These are phyloP conservation scores for Andrena bucephala DNA, from an alignment of 2,888 invertebrate genomes.

Conservation along the genomic window DNA sequence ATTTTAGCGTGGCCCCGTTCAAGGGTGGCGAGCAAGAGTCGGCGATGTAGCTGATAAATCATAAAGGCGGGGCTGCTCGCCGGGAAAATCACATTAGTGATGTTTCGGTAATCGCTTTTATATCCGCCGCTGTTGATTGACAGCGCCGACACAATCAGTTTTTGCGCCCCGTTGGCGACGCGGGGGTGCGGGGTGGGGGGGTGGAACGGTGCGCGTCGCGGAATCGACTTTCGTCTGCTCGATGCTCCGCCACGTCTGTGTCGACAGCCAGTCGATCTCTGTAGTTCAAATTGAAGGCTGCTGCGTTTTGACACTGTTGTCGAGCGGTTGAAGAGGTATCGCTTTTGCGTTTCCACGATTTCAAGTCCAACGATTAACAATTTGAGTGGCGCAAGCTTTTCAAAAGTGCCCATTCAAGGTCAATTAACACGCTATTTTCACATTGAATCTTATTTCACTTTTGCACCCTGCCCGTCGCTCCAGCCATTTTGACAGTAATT, in stretches of 20 bases:
- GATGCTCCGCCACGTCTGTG: neutral
- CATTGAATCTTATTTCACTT: no score
- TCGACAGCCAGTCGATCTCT: no score
- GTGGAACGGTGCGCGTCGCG: slow-evolving; percentile 26
- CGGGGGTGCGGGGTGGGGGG: slow-evolving; percentile 12
- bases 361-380: no score
- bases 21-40: slow-evolving; percentile 63
- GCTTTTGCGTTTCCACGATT: no score
- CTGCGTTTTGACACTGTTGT: no score
- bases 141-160: slow-evolving; percentile 69
- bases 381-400: no score
- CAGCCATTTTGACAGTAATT: slow-evolving; percentile 12
- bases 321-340: no score
- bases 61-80: slow-evolving; percentile 62
- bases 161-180: slow-evolving; percentile 57
- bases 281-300: no score
- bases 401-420: no score
- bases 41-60: slow-evolving; percentile 50
- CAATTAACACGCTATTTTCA: neutral
- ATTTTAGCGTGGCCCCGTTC: slow-evolving; percentile 14
- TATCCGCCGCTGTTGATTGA: slow-evolving; percentile 67
- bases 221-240: slow-evolving; percentile 33
- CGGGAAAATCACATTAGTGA: slow-evolving; percentile 76
- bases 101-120: slow-evolving; percentile 77
- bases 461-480: neutral